phyloP scores from a whole-genome alignment of 2,888 invertebrate genomes.

The Alviniconcha strummeri region DNA sequence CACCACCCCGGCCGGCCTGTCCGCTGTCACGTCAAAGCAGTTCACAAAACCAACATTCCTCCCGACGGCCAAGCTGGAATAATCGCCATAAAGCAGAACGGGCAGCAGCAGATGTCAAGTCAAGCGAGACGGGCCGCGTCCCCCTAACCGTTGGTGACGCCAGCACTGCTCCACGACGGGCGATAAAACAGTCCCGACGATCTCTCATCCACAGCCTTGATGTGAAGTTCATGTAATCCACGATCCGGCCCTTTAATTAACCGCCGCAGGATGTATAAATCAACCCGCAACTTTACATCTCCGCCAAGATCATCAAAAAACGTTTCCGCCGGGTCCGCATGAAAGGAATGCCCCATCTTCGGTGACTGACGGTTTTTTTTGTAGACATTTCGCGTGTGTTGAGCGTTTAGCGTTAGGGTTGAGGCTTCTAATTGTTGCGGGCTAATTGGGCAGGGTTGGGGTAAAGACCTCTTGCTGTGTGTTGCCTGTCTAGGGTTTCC shows the following conservation, averaged over 20 bases:
- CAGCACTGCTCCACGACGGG: too few species aligned
- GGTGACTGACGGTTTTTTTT: too few species aligned
- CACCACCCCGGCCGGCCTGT: too few species aligned
- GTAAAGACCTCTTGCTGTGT: not conserved
- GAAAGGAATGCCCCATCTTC: slow-evolving; percentile 11
- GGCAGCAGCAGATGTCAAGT: too few species aligned
- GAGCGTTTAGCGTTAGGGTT: not conserved
- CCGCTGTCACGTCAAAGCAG: not conserved
- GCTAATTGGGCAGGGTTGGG: not conserved
- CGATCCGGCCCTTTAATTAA: slow-evolving; percentile 20
- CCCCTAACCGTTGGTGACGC: too few species aligned
- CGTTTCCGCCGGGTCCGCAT: not conserved
- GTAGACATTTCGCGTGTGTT: not conserved
- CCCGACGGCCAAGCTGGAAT: not conserved
- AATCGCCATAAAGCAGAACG: not conserved
- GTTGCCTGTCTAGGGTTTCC: too few species aligned
- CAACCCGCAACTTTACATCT: not conserved
- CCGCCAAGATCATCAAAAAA: not conserved
- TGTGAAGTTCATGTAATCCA: not conserved
- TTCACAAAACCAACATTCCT: not conserved
- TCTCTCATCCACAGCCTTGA: not conserved
- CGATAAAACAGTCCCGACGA: not conserved
- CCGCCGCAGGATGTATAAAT: slow-evolving; percentile 19
- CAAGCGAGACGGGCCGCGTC: too few species aligned
- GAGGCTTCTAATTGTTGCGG: not conserved